Evolutionary conservation across 2,888 invertebrate genomes (phyloP), one percentile per base, ranked within the genome.

Genomic region (Ennomos erosarius): DNA sequence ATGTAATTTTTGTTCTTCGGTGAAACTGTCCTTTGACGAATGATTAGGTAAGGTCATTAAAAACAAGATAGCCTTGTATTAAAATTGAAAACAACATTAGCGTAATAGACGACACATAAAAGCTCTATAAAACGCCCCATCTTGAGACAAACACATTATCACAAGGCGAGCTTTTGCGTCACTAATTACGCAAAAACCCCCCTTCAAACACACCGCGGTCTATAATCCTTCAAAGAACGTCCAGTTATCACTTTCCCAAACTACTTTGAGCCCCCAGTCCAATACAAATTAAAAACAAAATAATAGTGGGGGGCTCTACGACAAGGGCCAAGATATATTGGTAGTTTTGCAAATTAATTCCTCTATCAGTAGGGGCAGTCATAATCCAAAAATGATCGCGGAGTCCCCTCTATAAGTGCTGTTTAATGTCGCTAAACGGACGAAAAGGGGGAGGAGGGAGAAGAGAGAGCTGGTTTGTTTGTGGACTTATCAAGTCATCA

Each of bases 351-450:
- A 85, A 91, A 90, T 92, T 88, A 90, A 92, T 91, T 87, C 90
- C 83, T 84, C 81, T 88, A 86, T 88, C 83, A 83, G 74, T 64
- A 75, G 80, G 84, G 87, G 85, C 85, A 81, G 88, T 76, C 79
- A 85, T 91, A 90, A 91, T 91, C 90, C 90, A 86, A 87, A 90
- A 91, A 90, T 90, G 88, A 91, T 92, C 84, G 86, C 75, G 67
- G 45, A 81, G 84, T 85, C 85, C 86, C 83, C 78, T 70, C 70
- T 84, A 85, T 90, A 90, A 90, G 87, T 81, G 84, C 75, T 84
- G 74, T 90, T 90, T 89, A 90, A 90, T 90, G 83, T 78, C 77
- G 71, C 82, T 82, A 85, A 89, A 86, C 80, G 81, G 65, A 63
- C 71, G 68, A 69, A 67, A 72, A 65, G 69, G 68, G 44, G 47